Evolutionary conservation across 2,113 vertebrate genomes (phyloP), one percentile per base, ranked within the genome.

Genomic region (Archocentrus centrarchus): DNA sequence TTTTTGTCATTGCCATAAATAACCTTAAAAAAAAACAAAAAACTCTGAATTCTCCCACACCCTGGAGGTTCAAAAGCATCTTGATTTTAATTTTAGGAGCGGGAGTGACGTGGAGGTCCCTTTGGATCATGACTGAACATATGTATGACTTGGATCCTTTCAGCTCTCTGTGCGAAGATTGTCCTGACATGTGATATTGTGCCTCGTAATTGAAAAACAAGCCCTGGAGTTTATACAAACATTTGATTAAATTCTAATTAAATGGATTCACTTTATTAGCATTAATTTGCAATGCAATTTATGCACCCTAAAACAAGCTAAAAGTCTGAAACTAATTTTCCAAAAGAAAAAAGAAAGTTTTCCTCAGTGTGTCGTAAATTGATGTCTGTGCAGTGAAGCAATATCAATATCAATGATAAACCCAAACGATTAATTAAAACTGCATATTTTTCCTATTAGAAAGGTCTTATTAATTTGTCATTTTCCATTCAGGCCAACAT

Each of bases 381-480:
- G 44, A 70, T 73, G 60, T 75, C n/a, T 75, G 60, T 60, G 75
- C 84, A 82, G 41, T 81, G 79, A 82, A 83, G 83, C 37, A 17
- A 15, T 55, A 35, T 81, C 77, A 13, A 22, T 64, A 84, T 89
- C 79, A 73, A 88, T 82, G 84, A 87, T 76, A 86, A 13, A 59
- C 27, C 3, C 30, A 37, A 86, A 90, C 22, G 77, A 88, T 92
- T 68, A 87, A 91, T 91, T 86, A 88, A 59, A 81, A 44, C 75
- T 11, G 68, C 60, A 58, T 73, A 24, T 80, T 84, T 75, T 75
- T 75, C 30, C 60, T 44, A 37, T 77, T 53, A 75, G 81, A 91
- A 93, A 91, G 89, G 89, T 92, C 90, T 77, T 59, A 57, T 82
- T 89, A 85, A 91, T 92, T 91, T 85, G 88, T 91, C 89, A 91